Conservation (phyloP, 2,113 vertebrate species). For the Athene cunicularia region DNA sequence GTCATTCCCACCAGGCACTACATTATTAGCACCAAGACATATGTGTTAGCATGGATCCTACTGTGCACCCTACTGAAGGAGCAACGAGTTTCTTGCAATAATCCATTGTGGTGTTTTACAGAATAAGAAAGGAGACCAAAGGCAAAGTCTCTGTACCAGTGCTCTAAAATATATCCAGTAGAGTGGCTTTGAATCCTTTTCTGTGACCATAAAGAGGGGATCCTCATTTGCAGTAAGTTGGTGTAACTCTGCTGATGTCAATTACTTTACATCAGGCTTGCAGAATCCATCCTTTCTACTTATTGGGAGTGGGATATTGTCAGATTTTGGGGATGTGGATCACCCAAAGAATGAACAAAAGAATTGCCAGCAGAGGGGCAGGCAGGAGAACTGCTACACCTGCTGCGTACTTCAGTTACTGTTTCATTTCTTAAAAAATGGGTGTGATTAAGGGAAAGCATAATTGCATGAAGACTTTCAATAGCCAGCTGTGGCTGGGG, state of each 20-base stretch:
- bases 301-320: not conserved
- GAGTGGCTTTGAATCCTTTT: not conserved
- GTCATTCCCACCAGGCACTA: not conserved
- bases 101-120: not conserved
- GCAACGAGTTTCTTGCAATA: not conserved
- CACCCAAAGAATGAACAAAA: not conserved
- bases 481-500: conserved; percentile 1
- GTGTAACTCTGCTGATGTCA: not conserved
- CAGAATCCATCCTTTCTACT: not conserved
- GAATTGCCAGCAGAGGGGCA: not conserved
- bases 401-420: not conserved
- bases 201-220: not conserved
- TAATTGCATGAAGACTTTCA: not conserved
- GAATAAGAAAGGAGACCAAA: not conserved
- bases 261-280: not conserved
- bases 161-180: not conserved
- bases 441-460: not conserved
- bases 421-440: not conserved
- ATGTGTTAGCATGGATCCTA: not conserved
- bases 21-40: not conserved
- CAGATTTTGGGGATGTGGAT: not conserved
- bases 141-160: not conserved
- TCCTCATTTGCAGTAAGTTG: not conserved
- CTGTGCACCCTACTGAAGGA: not conserved
- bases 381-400: not conserved